A percentile compares a stretch with the other conserved stretches of the same genome.
Evolutionary conservation across 1,140 invertebrate genomes (phyloP).

Genomic region (Nixonia krombeini): DNA sequence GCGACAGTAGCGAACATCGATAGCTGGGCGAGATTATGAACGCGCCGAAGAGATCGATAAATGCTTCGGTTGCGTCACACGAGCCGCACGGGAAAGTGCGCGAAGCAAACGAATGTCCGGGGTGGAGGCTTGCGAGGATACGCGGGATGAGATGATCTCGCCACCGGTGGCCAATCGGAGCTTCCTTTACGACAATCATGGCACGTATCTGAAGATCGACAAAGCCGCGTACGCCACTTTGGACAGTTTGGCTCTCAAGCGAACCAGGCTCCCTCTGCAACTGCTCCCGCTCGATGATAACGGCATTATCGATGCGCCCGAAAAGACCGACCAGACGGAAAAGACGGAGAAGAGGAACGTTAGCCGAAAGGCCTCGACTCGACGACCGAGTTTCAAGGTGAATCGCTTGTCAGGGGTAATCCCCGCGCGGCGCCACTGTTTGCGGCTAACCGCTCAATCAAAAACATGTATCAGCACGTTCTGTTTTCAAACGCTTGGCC

Average conservation of each 20-base stretch:
- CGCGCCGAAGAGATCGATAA: neutral
- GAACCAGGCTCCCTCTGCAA: constrained; percentile 57
- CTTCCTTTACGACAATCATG: constrained; percentile 55
- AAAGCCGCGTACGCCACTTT: constrained; percentile 59
- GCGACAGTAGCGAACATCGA: constrained; percentile 19
- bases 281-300: constrained; percentile 53
- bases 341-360: constrained; percentile 20
- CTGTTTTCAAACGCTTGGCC: no score
- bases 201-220: constrained; percentile 32
- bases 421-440: no score
- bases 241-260: constrained; percentile 63
- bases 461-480: no score
- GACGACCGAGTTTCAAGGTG: constrained; percentile 42
- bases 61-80: neutral
- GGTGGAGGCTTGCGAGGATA: constrained; percentile 2
- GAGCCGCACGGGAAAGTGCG: neutral
- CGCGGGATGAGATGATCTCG: constrained; percentile 45
- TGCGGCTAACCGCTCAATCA: no score
- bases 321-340: constrained; percentile 24
- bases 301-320: constrained; percentile 25
- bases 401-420: neutral
- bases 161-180: constrained; percentile 56
- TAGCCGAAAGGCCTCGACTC: constrained; percentile 24
- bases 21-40: constrained; percentile 12
- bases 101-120: neutral